A percentile compares a stretch with the other conserved stretches of the same genome.
These are phyloP conservation scores for Camponotus floridanus DNA, from an alignment of 1,140 invertebrate genomes.

Conservation along the genomic window DNA sequence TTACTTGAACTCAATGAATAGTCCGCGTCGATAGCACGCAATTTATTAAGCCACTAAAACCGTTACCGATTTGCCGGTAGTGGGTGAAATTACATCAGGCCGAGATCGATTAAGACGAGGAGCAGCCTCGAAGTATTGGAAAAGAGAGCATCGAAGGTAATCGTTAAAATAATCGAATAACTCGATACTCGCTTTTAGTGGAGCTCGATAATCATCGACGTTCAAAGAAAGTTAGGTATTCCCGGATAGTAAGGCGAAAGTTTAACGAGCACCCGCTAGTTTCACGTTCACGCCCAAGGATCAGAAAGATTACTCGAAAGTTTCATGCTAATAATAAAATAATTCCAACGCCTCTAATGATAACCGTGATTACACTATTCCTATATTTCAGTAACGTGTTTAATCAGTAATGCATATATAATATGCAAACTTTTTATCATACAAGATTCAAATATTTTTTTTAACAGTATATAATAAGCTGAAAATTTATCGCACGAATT, in stretches of 20 bases:
- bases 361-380: not conserved
- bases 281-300: conserved; percentile 66
- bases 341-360: conserved; percentile 25
- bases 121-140: conserved; percentile 19
- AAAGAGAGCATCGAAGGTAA: conserved; percentile 59
- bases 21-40: not conserved
- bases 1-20: conserved; percentile 16
- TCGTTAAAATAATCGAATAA: conserved; percentile 75
- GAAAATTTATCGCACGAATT: no score
- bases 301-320: conserved; percentile 41
- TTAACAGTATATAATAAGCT: no score
- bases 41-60: conserved; percentile 51
- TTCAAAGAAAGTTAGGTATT: conserved; percentile 78
- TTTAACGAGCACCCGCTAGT: conserved; percentile 79
- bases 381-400: not conserved
- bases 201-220: conserved; percentile 76
- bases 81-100: conserved; percentile 59
- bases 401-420: not conserved
- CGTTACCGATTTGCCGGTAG: conserved; percentile 29
- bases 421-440: not conserved
- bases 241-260: conserved; percentile 70
- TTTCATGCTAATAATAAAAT: conserved; percentile 50
- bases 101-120: conserved; percentile 59
- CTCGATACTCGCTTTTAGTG: conserved; percentile 50
- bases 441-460: not conserved